phyloP scores from a whole-genome alignment of 1,140 invertebrate species.

The Hycleus phaleratus region DNA sequence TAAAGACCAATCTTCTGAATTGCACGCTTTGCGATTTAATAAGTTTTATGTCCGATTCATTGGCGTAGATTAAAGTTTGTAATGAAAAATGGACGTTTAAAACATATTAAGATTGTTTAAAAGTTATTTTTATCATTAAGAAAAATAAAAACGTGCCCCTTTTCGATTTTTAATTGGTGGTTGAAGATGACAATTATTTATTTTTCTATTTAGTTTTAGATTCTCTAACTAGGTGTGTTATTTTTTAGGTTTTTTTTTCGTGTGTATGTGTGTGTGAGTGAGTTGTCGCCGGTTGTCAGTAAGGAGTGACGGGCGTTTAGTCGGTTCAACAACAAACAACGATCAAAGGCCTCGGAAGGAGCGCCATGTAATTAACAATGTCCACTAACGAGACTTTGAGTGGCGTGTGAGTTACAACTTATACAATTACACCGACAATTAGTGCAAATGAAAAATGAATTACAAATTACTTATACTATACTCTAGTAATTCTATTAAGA shows the following conservation, averaged over 20 bases:
- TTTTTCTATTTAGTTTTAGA: too few relatives aligned
- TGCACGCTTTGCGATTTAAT: conserved; percentile 31
- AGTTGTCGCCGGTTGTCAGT: conserved; percentile 7
- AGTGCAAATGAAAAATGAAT: conserved; percentile 29
- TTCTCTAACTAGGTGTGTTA: too few relatives aligned
- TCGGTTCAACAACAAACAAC: conserved; percentile 17
- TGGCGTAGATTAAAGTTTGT: conserved; percentile 33
- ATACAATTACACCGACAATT: conserved; percentile 28
- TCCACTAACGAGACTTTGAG: conserved; percentile 27
- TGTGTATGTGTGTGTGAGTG: too few relatives aligned
- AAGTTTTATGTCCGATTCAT: conserved; percentile 32
- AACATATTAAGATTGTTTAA: conserved; percentile 24
- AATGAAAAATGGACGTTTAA: conserved; percentile 31
- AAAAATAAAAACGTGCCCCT: not conserved
- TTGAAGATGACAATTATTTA: too few relatives aligned
- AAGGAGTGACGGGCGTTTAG: conserved; percentile 17
- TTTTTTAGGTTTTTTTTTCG: too few relatives aligned
- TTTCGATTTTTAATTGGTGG: not conserved
- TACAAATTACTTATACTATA: not conserved
- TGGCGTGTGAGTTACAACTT: conserved; percentile 24
- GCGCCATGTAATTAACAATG: conserved; percentile 29
- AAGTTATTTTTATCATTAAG: not conserved
- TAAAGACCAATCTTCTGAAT: conserved; percentile 29
- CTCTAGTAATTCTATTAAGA: too few relatives aligned
- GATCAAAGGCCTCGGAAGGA: conserved; percentile 24